Conservation (phyloP, 2,797 vertebrate species). For the Neopelma chrysocephalum region DNA sequence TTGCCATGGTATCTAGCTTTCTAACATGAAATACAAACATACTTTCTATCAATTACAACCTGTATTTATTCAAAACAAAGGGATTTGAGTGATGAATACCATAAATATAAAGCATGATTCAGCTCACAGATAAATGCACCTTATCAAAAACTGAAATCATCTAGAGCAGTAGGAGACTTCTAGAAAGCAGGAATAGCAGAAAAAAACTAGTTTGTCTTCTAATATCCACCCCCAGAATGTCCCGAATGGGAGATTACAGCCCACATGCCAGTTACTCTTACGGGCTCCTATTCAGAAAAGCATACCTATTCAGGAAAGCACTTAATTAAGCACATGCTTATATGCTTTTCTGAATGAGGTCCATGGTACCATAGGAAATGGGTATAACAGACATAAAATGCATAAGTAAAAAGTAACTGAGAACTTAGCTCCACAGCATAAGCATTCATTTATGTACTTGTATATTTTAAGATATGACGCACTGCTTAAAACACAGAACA, state of each 20-base stretch:
- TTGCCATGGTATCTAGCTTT: background rate
- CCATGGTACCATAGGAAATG: slow-evolving; percentile 48
- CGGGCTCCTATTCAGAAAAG: slow-evolving; percentile 15
- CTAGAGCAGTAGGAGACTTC: background rate
- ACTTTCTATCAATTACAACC: background rate
- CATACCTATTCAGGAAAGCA: slow-evolving; percentile 44
- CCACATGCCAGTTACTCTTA: slow-evolving; percentile 32
- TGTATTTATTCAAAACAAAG: slow-evolving; percentile 7
- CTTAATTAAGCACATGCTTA: slow-evolving; percentile 52
- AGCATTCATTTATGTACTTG: background rate
- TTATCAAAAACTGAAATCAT: background rate
- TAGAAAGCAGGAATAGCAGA: background rate
- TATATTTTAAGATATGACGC: background rate
- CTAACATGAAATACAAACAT: background rate
- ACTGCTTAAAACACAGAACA: background rate
- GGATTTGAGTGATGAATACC: background rate
- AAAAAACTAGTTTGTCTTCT: background rate
- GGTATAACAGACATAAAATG: slow-evolving; percentile 47
- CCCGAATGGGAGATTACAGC: slow-evolving; percentile 36
- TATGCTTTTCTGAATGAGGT: slow-evolving; percentile 47
- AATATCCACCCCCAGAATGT: background rate
- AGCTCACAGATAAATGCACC: background rate
- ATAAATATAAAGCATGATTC: background rate
- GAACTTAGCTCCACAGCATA: background rate
- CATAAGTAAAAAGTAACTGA: background rate